phyloP scores from a whole-genome alignment of 2,888 invertebrate species.

The Eupelmus urozonus region DNA sequence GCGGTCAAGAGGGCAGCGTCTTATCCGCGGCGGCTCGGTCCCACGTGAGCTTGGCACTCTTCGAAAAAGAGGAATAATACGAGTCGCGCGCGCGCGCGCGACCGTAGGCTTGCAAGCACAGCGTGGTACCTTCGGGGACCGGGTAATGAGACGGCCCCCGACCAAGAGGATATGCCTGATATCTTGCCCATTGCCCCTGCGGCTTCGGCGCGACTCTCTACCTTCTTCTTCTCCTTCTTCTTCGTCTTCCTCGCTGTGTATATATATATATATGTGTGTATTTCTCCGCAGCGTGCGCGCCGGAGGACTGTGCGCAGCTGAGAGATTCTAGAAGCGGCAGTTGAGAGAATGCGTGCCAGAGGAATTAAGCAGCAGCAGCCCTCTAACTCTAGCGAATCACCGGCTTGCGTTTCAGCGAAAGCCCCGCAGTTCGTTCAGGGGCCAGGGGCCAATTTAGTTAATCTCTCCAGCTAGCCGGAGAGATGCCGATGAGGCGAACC shows the following conservation, averaged over 20 bases:
- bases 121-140: slow-evolving; percentile 74
- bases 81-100: neutral
- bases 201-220: slow-evolving; percentile 65
- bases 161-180: slow-evolving; percentile 72
- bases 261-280: neutral
- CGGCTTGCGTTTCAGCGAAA: slow-evolving; percentile 58
- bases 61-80: slow-evolving; percentile 49
- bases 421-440: slow-evolving; percentile 58
- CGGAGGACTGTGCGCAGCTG: neutral
- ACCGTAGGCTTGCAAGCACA: slow-evolving; percentile 69
- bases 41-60: slow-evolving; percentile 24
- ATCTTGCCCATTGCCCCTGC: slow-evolving; percentile 63
- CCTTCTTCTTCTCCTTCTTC: slow-evolving; percentile 53
- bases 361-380: slow-evolving; percentile 46
- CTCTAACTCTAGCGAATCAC: slow-evolving; percentile 59
- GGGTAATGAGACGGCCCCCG: slow-evolving; percentile 77
- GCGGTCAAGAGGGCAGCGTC: slow-evolving; percentile 43
- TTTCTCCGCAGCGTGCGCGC: neutral
- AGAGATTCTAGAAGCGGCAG: neutral
- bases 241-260: neutral
- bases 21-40: slow-evolving; percentile 7
- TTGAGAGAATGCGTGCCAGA: neutral
- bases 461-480: slow-evolving; percentile 61
- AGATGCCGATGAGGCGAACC: neutral
- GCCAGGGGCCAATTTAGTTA: slow-evolving; percentile 70